A percentile compares a stretch with the other conserved stretches of the same genome.
These are phyloP conservation scores for Cotesia congregata DNA, from an alignment of 2,888 invertebrate genomes.

Conservation along the genomic window DNA sequence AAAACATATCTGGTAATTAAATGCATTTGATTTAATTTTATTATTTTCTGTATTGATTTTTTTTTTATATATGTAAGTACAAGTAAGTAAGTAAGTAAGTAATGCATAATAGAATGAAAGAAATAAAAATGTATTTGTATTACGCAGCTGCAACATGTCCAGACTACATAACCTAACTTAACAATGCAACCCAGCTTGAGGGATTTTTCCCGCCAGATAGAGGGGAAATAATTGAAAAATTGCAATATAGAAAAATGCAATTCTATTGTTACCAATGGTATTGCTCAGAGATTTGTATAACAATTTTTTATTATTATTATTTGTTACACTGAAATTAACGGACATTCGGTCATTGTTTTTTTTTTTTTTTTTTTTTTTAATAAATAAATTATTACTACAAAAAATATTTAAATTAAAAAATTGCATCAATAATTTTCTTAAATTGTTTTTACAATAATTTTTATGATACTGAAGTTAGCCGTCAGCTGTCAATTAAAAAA, in stretches of 20 bases:
- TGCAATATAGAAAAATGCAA: not conserved
- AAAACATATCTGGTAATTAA: too few species aligned
- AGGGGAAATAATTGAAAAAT: not conserved
- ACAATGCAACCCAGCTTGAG: not conserved
- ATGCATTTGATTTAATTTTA: too few species aligned
- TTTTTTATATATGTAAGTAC: not conserved
- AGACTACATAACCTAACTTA: slow-evolving; percentile 8
- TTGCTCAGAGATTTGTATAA: not conserved
- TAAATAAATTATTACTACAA: too few species aligned
- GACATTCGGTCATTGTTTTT: too few species aligned
- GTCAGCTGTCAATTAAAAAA: too few species aligned
- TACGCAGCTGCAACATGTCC: slow-evolving; percentile 6
- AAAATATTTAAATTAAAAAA: too few species aligned
- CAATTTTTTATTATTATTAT: not conserved
- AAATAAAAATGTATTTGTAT: not conserved
- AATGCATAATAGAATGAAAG: not conserved
- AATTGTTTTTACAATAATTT: too few species aligned
- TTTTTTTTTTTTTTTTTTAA: too few species aligned
- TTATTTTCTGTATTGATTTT: not conserved
- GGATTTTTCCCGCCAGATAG: not conserved
- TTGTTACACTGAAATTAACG: too few species aligned
- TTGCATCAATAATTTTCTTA: too few species aligned
- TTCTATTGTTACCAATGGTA: not conserved
- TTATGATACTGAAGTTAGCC: too few species aligned
- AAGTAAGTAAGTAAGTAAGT: not conserved